phyloP scores from a whole-genome alignment of 2,797 vertebrate genomes.

The Tympanoctomys barrerae region DNA sequence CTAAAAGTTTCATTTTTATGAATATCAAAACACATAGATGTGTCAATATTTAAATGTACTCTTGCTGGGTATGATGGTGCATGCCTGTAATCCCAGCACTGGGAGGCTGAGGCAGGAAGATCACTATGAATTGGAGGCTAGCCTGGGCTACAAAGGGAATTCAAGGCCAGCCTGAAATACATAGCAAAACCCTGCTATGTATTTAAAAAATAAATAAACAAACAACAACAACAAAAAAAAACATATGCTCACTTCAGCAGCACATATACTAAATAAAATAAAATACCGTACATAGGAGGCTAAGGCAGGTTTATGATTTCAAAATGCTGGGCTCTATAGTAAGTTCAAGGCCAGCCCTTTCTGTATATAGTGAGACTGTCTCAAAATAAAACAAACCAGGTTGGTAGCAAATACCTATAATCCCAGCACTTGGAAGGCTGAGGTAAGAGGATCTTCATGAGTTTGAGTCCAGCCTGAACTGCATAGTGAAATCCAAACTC shows the following conservation, averaged over 20 bases:
- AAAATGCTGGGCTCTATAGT: not conserved
- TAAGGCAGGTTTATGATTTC: not conserved
- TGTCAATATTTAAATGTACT: conserved; percentile 11
- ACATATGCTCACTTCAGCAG: not conserved
- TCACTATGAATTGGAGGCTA: not conserved
- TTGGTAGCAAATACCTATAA: not conserved
- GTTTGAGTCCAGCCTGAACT: too few species aligned
- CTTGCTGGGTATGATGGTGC: not conserved
- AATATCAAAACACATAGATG: not conserved
- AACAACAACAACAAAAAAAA: not conserved
- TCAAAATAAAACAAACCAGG: not conserved
- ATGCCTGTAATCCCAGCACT: too few species aligned
- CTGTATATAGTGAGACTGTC: not conserved
- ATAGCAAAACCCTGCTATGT: not conserved
- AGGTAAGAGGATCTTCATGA: not conserved
- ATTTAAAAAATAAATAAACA: not conserved
- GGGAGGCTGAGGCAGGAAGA: not conserved
- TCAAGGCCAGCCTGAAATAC: not conserved
- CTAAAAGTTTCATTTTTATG: conserved; percentile 43
- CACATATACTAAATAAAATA: too few species aligned
- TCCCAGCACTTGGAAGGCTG: not conserved
- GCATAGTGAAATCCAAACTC: not conserved
- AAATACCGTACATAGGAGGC: not conserved
- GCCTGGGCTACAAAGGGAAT: not conserved
- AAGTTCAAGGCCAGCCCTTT: not conserved